A percentile compares a stretch with the other conserved stretches of the same genome.
These are phyloP conservation scores for Tachystola acroxantha DNA, from an alignment of 2,888 invertebrate species.

Conservation along the genomic window DNA sequence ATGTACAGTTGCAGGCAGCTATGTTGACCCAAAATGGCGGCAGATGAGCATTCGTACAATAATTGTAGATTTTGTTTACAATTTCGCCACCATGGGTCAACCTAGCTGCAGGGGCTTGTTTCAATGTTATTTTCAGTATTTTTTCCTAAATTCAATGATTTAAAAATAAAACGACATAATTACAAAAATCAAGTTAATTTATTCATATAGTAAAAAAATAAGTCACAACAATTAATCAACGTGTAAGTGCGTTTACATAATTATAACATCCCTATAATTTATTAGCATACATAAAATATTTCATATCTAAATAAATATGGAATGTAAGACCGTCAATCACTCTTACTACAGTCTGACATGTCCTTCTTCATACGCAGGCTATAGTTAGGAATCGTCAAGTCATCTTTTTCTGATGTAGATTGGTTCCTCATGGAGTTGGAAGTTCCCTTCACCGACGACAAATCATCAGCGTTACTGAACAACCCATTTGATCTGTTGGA, in stretches of 20 bases:
- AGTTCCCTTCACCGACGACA: slow-evolving; percentile 75
- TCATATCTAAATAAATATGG: not conserved
- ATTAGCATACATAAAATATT: not conserved
- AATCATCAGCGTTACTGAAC: slow-evolving; percentile 74
- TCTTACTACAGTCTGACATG: slow-evolving; percentile 55
- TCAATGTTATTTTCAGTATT: no score
- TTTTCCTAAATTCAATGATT: no score
- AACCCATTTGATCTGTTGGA: slow-evolving; percentile 67
- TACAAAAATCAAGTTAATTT: slow-evolving; percentile 24
- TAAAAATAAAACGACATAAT: slow-evolving; percentile 2
- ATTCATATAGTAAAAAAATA: slow-evolving; percentile 28
- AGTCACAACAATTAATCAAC: slow-evolving; percentile 7
- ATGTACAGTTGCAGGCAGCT: no score
- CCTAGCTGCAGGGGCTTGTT: no score
- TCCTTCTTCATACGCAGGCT: slow-evolving; percentile 49
- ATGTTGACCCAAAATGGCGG: no score
- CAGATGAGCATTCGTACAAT: no score
- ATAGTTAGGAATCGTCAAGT: slow-evolving; percentile 67
- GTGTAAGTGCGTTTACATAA: slow-evolving; percentile 5
- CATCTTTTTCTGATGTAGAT: slow-evolving; percentile 69
- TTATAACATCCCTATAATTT: not conserved
- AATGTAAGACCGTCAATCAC: slow-evolving; percentile 38
- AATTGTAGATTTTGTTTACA: no score
- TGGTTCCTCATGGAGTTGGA: slow-evolving; percentile 61
- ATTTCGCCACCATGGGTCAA: no score